These are phyloP conservation scores for Naso thynnoides DNA, from an alignment of 2,797 vertebrate species.

Conservation along the genomic window DNA sequence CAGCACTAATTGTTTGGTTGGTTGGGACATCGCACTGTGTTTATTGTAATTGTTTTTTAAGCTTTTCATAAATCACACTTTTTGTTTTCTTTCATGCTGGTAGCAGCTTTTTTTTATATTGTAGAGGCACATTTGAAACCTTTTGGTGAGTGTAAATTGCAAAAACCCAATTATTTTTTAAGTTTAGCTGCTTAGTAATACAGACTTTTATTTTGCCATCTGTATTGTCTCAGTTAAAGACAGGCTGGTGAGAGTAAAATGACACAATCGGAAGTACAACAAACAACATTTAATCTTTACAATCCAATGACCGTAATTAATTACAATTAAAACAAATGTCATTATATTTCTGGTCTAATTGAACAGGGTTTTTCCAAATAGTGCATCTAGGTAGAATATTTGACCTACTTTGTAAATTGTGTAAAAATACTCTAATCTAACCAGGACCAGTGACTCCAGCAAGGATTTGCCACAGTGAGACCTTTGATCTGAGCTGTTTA, in stretches of 20 bases:
- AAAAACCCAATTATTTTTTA: slow-evolving; percentile 47
- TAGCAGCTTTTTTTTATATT: slow-evolving; percentile 40
- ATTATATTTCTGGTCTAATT: slow-evolving; percentile 17
- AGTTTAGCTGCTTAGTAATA: slow-evolving; percentile 58
- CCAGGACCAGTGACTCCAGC: slow-evolving; percentile 27
- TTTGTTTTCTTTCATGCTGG: slow-evolving; percentile 34
- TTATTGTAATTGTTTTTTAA: slow-evolving; percentile 21
- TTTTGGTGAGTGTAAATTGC: slow-evolving; percentile 52
- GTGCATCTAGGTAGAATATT: slow-evolving; percentile 15
- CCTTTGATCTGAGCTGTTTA: slow-evolving; percentile 61
- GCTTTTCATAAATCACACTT: slow-evolving; percentile 51
- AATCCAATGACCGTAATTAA: slow-evolving; percentile 79
- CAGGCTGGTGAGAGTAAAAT: slow-evolving; percentile 10
- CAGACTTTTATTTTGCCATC: slow-evolving; percentile 74
- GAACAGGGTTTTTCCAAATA: slow-evolving; percentile 39
- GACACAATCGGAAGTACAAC: slow-evolving; percentile 49
- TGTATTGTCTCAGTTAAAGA: slow-evolving; percentile 9
- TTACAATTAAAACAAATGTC: slow-evolving; percentile 52
- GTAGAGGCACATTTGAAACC: slow-evolving; percentile 47
- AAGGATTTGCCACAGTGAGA: slow-evolving; percentile 31
- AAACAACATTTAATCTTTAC: slow-evolving; percentile 78
- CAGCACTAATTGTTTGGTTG: slow-evolving; percentile 47
- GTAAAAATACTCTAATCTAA: slow-evolving; percentile 36
- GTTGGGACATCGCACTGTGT: slow-evolving; percentile 47
- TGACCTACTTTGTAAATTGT: slow-evolving; percentile 50